Evolutionary conservation across 2,113 vertebrate genomes (phyloP).

Genomic region (Turnix velox): DNA sequence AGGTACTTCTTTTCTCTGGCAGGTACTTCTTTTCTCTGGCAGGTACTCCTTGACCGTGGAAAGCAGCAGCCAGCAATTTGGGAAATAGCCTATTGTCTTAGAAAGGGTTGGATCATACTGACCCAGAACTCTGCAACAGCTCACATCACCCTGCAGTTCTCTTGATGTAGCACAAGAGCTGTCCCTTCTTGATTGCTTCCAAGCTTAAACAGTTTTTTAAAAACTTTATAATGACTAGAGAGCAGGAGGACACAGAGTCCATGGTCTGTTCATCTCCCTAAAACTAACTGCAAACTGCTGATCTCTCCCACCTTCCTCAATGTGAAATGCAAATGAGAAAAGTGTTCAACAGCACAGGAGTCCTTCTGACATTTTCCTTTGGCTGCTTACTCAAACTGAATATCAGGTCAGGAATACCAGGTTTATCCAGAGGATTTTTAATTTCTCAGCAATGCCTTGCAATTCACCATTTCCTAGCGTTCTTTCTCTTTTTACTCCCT

Average conservation of each 20-base stretch:
- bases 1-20: background rate
- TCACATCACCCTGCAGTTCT: background rate
- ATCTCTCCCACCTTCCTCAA: background rate
- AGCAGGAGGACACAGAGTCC: background rate
- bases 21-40: background rate
- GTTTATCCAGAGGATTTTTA: background rate
- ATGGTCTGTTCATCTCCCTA: background rate
- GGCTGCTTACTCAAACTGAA: background rate
- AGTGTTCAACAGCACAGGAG: background rate
- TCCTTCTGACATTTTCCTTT: background rate
- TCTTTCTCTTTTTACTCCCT: background rate
- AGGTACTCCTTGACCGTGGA: too few relatives aligned
- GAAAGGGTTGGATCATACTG: background rate
- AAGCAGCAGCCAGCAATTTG: background rate
- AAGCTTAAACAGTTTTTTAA: background rate
- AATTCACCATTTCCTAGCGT: background rate
- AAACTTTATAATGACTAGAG: background rate
- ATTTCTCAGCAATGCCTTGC: background rate
- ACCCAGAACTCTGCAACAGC: background rate
- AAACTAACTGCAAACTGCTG: rapidly evolving
- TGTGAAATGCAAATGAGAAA: background rate
- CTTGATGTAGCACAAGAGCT: background rate
- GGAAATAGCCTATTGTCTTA: background rate
- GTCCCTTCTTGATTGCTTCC: background rate
- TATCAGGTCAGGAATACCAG: background rate